Evolutionary conservation across 1,140 invertebrate genomes (phyloP).

Genomic region (Hydropsyche tenuis): DNA sequence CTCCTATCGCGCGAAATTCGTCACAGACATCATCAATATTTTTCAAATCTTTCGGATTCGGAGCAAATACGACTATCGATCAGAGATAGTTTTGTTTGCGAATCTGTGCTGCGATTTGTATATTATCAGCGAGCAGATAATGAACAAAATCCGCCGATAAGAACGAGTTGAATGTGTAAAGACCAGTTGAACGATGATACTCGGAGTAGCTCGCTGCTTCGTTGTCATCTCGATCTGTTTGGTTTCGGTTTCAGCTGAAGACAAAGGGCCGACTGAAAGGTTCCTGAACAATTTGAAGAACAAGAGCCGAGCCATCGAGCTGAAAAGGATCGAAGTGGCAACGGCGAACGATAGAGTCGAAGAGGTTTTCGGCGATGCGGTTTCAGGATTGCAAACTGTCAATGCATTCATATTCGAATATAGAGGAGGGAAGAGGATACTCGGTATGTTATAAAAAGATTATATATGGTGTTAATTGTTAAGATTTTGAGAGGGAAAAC

Average conservation of each 20-base stretch:
- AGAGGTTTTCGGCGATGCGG: not conserved
- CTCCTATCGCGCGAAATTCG: too few species aligned
- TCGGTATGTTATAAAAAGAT: conserved; percentile 23
- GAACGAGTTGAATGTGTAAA: too few species aligned
- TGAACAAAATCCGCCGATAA: too few species aligned
- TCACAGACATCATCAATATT: too few species aligned
- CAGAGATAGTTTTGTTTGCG: not conserved
- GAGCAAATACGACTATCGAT: too few species aligned
- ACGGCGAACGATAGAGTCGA: not conserved
- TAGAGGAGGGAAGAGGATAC: conserved; percentile 30
- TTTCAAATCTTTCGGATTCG: too few species aligned
- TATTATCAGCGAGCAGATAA: not conserved
- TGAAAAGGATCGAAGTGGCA: conserved; percentile 5
- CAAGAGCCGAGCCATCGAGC: not conserved
- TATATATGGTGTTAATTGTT: not conserved
- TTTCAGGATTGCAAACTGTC: conserved; percentile 21
- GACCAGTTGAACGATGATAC: conserved; percentile 16
- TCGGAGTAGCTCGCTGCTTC: not conserved
- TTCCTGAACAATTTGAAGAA: not conserved
- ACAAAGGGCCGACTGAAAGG: not conserved
- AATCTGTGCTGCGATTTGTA: conserved; percentile 6
- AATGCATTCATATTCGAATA: conserved; percentile 41
- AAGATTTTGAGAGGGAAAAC: not conserved
- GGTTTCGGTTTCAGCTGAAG: not conserved
- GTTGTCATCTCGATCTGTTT: not conserved